Evolutionary conservation across 2,113 vertebrate genomes (phyloP).

Genomic region (Mormoops blainvillei): DNA sequence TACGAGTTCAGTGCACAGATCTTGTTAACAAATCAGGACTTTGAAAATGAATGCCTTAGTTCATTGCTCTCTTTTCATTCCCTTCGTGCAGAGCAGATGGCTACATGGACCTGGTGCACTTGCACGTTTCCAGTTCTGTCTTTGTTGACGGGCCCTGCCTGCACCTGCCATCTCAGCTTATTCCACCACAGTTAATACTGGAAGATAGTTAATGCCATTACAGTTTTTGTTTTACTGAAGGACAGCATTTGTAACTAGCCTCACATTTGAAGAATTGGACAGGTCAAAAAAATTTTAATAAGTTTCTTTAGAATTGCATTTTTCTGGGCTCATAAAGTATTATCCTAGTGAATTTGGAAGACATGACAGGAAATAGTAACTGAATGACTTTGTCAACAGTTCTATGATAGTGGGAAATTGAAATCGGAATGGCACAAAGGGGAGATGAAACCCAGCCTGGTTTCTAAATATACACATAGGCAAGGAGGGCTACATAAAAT

Average conservation of each 20-base stretch:
- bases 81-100: conserved; percentile 12
- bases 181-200: background rate
- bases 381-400: background rate
- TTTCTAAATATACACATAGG: background rate
- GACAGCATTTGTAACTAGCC: background rate
- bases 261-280: background rate
- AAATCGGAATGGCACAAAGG: conserved; percentile 9
- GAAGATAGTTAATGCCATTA: background rate
- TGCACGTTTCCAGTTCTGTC: background rate
- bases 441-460: background rate
- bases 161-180: background rate
- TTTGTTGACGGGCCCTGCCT: background rate
- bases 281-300: conserved; percentile 20
- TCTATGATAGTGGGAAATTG: conserved; percentile 12
- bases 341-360: background rate
- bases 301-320: conserved; percentile 3
- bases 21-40: conserved; percentile 50
- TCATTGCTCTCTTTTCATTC: conserved; percentile 18
- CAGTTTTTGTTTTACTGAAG: background rate
- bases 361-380: background rate
- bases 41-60: background rate
- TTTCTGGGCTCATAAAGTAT: background rate
- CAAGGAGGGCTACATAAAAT: background rate
- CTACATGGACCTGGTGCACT: background rate
- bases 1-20: conserved; percentile 28